Conservation (phyloP, 2,113 vertebrate species). For the Chunga burmeisteri region DNA sequence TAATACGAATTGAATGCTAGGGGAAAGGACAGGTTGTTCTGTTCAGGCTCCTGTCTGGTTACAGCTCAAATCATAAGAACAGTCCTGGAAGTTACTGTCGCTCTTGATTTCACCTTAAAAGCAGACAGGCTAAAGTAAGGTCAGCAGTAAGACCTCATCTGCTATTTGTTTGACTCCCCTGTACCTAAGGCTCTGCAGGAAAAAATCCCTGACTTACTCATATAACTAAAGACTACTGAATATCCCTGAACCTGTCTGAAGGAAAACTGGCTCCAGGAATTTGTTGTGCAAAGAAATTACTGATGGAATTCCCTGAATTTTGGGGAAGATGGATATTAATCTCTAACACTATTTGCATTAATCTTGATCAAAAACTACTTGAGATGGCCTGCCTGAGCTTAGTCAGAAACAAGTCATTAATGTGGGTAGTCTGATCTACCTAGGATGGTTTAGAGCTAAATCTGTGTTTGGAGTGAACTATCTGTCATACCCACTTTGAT, state of each 20-base stretch:
- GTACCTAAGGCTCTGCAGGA: neutral
- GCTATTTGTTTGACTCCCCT: neutral
- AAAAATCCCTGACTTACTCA: neutral
- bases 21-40: neutral
- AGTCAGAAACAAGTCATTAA: neutral
- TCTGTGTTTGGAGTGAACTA: neutral
- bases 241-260: neutral
- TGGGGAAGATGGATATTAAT: neutral
- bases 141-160: neutral
- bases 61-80: neutral
- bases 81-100: neutral
- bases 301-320: neutral
- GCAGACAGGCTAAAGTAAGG: neutral
- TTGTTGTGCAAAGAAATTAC: neutral
- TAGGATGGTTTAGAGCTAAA: neutral
- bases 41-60: neutral
- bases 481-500: neutral
- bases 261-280: neutral
- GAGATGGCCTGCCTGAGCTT: neutral
- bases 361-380: neutral
- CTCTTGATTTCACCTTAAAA: neutral
- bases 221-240: neutral
- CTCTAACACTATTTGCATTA: neutral
- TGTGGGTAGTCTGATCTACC: neutral
- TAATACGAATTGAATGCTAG: neutral